Conservation (phyloP, 2,113 vertebrate genomes). For the Dinomys branickii region DNA sequence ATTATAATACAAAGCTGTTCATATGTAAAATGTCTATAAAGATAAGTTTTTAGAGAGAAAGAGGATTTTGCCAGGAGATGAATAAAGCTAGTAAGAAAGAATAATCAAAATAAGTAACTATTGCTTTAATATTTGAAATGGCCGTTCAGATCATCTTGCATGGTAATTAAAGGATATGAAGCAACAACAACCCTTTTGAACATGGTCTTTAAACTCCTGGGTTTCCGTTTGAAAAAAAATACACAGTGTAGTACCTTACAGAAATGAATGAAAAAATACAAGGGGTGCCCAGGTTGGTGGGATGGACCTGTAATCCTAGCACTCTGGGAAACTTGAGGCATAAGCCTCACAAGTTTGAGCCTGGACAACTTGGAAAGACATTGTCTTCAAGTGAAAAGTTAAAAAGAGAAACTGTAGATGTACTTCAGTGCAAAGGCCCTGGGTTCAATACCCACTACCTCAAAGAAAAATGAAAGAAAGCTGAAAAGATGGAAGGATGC, state of each 20-base stretch:
- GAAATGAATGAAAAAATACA: neutral
- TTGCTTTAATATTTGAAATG: conserved; percentile 3
- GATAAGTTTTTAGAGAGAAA: neutral
- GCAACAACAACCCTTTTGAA: neutral
- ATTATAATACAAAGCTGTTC: neutral
- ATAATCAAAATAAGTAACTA: neutral
- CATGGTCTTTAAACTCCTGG: neutral
- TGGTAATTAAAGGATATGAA: neutral
- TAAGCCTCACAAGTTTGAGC: neutral
- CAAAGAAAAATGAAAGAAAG: neutral
- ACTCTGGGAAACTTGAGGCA: neutral
- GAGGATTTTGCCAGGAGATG: neutral
- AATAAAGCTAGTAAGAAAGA: conserved; percentile 29
- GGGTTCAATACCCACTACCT: neutral
- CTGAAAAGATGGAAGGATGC: neutral
- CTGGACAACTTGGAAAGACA: neutral
- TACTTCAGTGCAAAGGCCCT: neutral
- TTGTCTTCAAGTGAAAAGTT: neutral
- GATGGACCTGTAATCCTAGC: neutral
- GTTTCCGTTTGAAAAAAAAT: neutral
- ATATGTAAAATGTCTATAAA: neutral
- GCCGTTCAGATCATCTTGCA: neutral
- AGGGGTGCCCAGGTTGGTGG: neutral
- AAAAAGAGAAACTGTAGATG: neutral
- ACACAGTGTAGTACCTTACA: neutral